Base-by-base conservation (phyloP, 1,140 invertebrate species). In the Dinoponera quadriceps region DNA sequence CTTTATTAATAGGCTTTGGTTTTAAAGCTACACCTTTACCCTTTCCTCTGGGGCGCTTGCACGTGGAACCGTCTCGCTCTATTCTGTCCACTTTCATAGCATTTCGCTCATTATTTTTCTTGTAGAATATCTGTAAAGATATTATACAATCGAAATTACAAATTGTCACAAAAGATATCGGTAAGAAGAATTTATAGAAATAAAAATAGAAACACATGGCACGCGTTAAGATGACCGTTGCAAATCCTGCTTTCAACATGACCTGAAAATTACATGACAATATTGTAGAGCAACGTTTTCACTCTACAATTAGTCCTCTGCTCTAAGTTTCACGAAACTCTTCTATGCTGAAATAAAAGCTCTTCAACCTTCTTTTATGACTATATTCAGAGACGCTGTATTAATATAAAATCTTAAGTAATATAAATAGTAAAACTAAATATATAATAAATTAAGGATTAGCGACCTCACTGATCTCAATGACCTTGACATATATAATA, bases 71-170 rank as follows among this genome's bases (percentile, higher is more conserved):
- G 14, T 92, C 91, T 66, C 89, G 84, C 44, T 91, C 91, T 7
- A 74, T 48, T 78, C 89, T 84, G 13, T 91, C 90, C 14, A 85
- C 65, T 65, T 87, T 92, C 82, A 78, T 38, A 27, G 68, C 44
- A 75, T 85, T 89, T 65, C 83, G 65, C 33, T 91, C 90, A 44
- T 77, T 77, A 69, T 88, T 89, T 75, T 93, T 93, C 51, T 93
- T 93, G 57, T 91, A 91, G 89, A 91, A 92, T 1, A 83, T 87
- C 92, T 93, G 72, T 29, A 90, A 91, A 84, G 68, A 71, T 66
- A 48, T 48, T 69, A 73, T 14, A 44, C 20, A 82, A 54, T 68
- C 29, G 13, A 74, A 59, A 85, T 1, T 69, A 54, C 7, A 84
- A 20, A 63, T 59, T 38, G 2, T 54, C 16, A 73, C 11, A 2